Conservation (phyloP, 2,888 invertebrate genomes). For the Oegoconia quadripuncta region DNA sequence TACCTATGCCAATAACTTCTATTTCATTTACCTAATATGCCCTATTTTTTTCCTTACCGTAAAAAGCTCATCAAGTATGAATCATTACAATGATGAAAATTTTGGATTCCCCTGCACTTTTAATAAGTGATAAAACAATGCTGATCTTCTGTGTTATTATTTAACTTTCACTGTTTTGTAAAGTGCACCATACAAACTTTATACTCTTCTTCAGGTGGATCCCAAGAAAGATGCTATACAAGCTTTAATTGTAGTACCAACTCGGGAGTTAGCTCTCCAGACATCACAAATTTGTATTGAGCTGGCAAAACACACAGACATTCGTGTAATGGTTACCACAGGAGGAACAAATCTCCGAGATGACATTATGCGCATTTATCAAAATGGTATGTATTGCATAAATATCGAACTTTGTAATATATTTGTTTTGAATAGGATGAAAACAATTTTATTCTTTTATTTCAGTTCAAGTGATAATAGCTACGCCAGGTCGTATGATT, state of each 20-base stretch:
- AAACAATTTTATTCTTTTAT: slow-evolving; percentile 13
- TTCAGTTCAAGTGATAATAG: slow-evolving; percentile 98
- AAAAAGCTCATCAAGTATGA: too few relatives aligned
- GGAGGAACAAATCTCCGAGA: slow-evolving; percentile 98
- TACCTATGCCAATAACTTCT: too few relatives aligned
- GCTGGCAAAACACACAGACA: slow-evolving; percentile 97
- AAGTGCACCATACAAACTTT: background rate
- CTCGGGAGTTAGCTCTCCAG: slow-evolving; percentile 98
- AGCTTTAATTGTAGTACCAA: slow-evolving; percentile 98
- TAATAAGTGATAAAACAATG: slow-evolving; percentile 62
- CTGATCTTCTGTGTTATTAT: slow-evolving; percentile 12
- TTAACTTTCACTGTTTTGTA: slow-evolving; percentile 4
- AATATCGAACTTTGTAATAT: background rate
- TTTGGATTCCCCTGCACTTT: slow-evolving; percentile 78
- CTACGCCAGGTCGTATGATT: slow-evolving; percentile 99
- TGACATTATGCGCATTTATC: slow-evolving; percentile 99
- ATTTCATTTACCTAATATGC: too few relatives aligned
- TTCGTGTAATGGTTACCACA: slow-evolving; percentile 99
- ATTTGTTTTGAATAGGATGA: background rate
- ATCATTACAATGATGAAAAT: slow-evolving; percentile 65
- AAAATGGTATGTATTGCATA: slow-evolving; percentile 85
- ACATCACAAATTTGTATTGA: slow-evolving; percentile 99
- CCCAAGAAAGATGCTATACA: slow-evolving; percentile 95
- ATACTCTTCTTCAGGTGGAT: slow-evolving; percentile 78
- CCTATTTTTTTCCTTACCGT: too few relatives aligned